Conservation (phyloP, 1,140 invertebrate genomes). For the Pogonomyrmex californicus region DNA sequence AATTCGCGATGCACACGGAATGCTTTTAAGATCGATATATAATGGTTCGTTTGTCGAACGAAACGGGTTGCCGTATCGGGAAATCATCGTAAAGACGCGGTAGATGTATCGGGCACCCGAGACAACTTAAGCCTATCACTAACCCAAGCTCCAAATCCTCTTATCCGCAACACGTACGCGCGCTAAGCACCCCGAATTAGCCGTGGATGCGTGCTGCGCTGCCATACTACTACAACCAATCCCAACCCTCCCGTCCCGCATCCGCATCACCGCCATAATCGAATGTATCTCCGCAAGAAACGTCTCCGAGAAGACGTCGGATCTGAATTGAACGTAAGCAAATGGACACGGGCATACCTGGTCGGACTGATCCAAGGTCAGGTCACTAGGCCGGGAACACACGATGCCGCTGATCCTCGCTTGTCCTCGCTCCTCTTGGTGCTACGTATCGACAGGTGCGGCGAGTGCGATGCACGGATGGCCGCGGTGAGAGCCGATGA, state of each 20-base stretch:
- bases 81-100: background rate
- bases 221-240: background rate
- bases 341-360: conserved; percentile 74
- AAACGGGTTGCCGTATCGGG: background rate
- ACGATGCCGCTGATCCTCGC: conserved; percentile 18
- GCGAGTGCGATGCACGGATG: background rate
- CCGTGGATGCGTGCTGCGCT: background rate
- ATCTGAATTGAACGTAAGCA: background rate
- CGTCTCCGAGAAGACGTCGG: background rate
- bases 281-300: background rate
- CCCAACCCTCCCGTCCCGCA: background rate
- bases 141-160: conserved; percentile 54
- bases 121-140: conserved; percentile 8
- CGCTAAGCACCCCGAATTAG: conserved; percentile 51
- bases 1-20: background rate
- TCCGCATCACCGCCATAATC: conserved; percentile 23
- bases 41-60: background rate
- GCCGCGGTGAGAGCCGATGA: background rate
- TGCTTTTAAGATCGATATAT: conserved; percentile 20
- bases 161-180: conserved; percentile 31
- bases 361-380: conserved; percentile 82
- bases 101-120: conserved; percentile 1
- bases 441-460: conserved; percentile 15
- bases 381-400: conserved; percentile 80
- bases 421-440: conserved; percentile 37